Evolutionary conservation across 2,113 vertebrate genomes (phyloP).

Genomic region (Circaetus cinerascens): DNA sequence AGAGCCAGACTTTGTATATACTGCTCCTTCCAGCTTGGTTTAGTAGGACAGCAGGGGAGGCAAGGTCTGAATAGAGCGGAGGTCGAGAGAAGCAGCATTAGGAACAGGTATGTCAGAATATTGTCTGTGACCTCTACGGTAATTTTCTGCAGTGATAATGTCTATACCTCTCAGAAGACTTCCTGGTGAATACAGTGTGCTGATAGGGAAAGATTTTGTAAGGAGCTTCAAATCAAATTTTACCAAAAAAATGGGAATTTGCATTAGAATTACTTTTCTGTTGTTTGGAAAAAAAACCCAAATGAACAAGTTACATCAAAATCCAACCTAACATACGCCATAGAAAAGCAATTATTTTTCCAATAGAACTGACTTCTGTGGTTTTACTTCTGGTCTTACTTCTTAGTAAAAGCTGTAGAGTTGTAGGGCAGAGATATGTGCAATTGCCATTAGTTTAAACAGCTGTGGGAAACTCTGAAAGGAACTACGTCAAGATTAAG

Average conservation of each 20-base stretch:
- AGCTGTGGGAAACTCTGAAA: background rate
- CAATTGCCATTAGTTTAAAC: background rate
- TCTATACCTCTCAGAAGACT: background rate
- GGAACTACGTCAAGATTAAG: background rate
- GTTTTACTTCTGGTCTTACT: too few relatives aligned
- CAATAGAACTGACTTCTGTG: background rate
- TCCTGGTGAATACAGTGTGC: background rate
- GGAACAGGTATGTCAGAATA: background rate
- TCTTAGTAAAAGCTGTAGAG: background rate
- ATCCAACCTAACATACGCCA: background rate
- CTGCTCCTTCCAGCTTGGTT: background rate
- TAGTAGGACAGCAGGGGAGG: background rate
- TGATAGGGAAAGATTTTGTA: background rate
- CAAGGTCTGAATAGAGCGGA: background rate
- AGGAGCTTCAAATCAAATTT: background rate
- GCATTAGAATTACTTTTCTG: background rate
- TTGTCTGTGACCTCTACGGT: background rate
- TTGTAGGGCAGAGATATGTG: background rate
- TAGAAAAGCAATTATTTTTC: background rate
- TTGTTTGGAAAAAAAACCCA: background rate
- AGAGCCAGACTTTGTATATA: background rate
- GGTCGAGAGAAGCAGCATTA: background rate
- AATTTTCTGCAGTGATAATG: background rate
- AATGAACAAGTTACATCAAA: background rate
- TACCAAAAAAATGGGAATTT: background rate